phyloP scores from a whole-genome alignment of 2,797 vertebrate genomes.

The Bryconaethiops microstoma region DNA sequence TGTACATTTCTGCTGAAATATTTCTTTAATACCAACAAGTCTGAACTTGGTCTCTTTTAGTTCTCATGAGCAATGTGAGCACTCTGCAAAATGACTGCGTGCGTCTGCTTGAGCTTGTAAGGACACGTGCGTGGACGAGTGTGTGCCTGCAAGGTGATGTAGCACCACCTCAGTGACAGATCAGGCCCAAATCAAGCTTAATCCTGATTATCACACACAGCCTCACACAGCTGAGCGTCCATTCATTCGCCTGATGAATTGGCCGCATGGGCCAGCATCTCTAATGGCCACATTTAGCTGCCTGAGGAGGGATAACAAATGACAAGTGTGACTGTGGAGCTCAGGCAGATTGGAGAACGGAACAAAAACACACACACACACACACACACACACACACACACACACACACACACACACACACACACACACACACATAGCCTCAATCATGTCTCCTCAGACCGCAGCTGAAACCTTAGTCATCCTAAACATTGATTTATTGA shows the following conservation, averaged over 20 bases:
- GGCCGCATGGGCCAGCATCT: conserved; percentile 23
- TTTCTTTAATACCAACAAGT: neutral
- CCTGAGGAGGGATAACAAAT: conserved; percentile 38
- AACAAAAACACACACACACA: neutral
- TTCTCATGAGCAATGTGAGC: neutral
- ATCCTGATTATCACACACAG: conserved; percentile 33
- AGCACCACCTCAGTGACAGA: conserved; percentile 28
- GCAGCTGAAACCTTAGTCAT: conserved; percentile 13
- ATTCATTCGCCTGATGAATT: conserved; percentile 38
- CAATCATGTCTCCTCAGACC: neutral
- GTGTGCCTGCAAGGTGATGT: neutral
- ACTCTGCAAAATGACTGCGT: neutral
- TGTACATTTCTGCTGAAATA: neutral
- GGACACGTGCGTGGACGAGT: neutral
- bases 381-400: conserved; percentile 29
- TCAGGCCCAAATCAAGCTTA: conserved; percentile 27
- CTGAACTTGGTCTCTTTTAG: neutral
- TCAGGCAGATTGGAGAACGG: conserved; percentile 3
- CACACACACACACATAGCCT: conserved; percentile 14
- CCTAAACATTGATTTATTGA: conserved; percentile 43
- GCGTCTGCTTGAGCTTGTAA: neutral
- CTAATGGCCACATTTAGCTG: conserved; percentile 32
- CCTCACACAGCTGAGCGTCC: conserved; percentile 23
- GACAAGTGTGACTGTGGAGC: conserved; percentile 18
- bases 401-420: conserved; percentile 16